A percentile compares a stretch with the other conserved stretches of the same genome.
phyloP scores from a whole-genome alignment of 2,113 vertebrate genomes.

The Lepisosteus oculatus region DNA sequence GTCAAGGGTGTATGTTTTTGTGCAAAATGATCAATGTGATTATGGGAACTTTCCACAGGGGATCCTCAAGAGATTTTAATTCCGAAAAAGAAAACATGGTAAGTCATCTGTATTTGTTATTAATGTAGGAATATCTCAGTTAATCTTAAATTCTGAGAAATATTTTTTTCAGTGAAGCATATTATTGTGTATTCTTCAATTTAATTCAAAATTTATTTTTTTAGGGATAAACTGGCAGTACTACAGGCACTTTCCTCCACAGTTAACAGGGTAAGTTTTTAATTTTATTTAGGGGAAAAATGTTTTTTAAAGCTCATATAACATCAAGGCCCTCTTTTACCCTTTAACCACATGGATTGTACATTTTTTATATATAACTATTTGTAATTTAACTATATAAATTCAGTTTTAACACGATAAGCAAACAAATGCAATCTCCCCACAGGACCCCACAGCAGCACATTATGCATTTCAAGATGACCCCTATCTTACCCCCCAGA shows the following conservation, averaged over 20 bases:
- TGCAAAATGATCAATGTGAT: background rate
- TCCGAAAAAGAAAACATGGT: conserved; percentile 90
- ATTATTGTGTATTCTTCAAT: too few relatives aligned
- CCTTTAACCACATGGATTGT: too few relatives aligned
- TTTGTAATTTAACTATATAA: too few relatives aligned
- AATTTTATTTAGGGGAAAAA: too few relatives aligned
- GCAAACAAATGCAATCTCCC: background rate
- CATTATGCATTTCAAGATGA: conserved; percentile 87
- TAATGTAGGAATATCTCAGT: background rate
- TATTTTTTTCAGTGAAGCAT: background rate
- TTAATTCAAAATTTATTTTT: background rate
- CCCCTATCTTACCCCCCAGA: conserved; percentile 77
- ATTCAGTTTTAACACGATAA: too few relatives aligned
- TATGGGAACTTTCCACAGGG: conserved; percentile 27
- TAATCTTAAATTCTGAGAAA: background rate
- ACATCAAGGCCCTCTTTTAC: too few relatives aligned
- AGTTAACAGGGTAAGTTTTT: conserved; percentile 73
- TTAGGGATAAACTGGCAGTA: conserved; percentile 82
- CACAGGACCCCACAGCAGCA: conserved; percentile 80
- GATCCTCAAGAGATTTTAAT: conserved; percentile 67
- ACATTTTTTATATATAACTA: too few relatives aligned
- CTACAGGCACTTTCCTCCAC: conserved; percentile 81
- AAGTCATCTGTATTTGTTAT: conserved; percentile 34
- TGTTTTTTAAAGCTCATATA: too few relatives aligned
- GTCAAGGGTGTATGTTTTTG: background rate